phyloP scores from a whole-genome alignment of 1,140 invertebrate genomes.

The Diabrotica virgifera region DNA sequence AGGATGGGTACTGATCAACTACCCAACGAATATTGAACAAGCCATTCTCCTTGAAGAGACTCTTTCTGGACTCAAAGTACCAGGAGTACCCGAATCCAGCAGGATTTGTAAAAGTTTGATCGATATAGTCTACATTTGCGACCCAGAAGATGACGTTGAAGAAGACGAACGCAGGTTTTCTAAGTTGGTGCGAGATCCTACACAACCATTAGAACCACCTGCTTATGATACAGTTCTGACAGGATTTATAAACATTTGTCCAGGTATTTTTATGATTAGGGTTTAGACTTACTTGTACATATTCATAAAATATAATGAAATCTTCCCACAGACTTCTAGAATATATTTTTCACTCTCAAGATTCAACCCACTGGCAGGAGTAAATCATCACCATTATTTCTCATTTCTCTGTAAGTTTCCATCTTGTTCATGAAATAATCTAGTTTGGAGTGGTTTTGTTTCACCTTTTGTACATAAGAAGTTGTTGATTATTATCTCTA shows the following conservation, averaged over 20 bases:
- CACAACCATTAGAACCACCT: slow-evolving; percentile 12
- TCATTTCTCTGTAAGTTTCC: no score
- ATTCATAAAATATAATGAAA: no score
- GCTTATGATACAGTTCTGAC: slow-evolving; percentile 54
- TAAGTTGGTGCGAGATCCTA: slow-evolving; percentile 30
- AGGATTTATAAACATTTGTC: slow-evolving; percentile 52
- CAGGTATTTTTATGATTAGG: background rate
- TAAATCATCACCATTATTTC: no score
- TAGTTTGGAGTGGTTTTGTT: no score
- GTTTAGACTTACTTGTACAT: no score
- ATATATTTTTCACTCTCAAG: no score
- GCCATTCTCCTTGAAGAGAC: slow-evolving; percentile 55
- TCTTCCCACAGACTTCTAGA: no score
- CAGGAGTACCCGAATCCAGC: background rate
- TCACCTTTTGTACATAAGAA: no score
- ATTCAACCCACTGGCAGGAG: no score
- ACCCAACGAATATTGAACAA: slow-evolving; percentile 56
- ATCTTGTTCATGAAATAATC: no score
- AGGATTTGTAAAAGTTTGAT: slow-evolving; percentile 10
- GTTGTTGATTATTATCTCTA: no score
- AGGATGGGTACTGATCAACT: slow-evolving; percentile 63
- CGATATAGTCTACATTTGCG: background rate
- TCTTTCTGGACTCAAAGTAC: slow-evolving; percentile 28
- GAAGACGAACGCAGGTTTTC: slow-evolving; percentile 20
- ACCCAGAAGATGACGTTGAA: background rate